Base-by-base conservation (phyloP, 2,113 vertebrate species). In the Alethe castanea region DNA sequence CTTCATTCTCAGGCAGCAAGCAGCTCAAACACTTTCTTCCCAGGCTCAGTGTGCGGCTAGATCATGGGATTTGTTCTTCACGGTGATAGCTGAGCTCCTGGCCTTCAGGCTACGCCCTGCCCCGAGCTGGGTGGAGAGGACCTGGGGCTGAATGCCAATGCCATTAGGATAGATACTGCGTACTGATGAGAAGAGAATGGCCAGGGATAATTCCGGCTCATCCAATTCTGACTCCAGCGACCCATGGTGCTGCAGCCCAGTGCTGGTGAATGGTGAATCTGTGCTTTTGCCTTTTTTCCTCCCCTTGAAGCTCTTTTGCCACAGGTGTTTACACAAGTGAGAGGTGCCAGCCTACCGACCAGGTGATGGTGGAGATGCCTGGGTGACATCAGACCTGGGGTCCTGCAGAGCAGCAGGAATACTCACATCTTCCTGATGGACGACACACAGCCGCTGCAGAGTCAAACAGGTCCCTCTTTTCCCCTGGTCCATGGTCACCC, bases 171-270 rank as follows among this genome's bases (percentile, higher is more conserved):
- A 66, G 47, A 20, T 22, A 8, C 47, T 67, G 5, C 48, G 12
- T 28, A 61, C 76, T 67, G 53, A 50, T 35, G 85, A 80, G 66
- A 59, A 70, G 71, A 28, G 54, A 80, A 72, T 2, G 40, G 36
- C n/a, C 45, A 44, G 64, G 65, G 26, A 72, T 40, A 1, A 1
- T 29, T 22, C 22, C 0, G 0, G 33, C 33, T 83, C 31, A 22
- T 50, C n/a, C 36, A 6, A 0, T 48, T 69, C 67, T 17, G 16
- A 16, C 23, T 80, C 28, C 80, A 59, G 42, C 5, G 9, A 57
- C 18, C 33, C 40, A 6, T 0, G 19, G 45, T 82, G 59, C 45
- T 31, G 9, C 24, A 64, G 59, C 48, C 25, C 52, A 69, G 29
- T 0, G 0, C 53, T 33, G 25, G 38, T 19, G 24, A 80, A 50